A percentile compares a stretch with the other conserved stretches of the same genome.
phyloP scores from a whole-genome alignment of 2,797 vertebrate species.

The Rhadinocentrus ornatus region DNA sequence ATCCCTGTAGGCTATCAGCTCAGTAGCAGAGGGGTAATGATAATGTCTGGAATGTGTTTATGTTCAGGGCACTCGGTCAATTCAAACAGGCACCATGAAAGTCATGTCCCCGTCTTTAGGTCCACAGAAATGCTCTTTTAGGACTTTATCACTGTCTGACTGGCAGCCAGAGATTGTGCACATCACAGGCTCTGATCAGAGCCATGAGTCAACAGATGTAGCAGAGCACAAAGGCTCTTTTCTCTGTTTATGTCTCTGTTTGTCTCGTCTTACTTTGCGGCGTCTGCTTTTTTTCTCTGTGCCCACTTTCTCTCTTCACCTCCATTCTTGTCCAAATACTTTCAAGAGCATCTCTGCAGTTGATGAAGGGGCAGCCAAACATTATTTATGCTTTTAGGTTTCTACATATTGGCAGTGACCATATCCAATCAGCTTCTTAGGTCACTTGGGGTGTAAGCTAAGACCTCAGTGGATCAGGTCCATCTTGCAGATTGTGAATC shows the following conservation, averaged over 20 bases:
- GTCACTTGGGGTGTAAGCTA: not conserved
- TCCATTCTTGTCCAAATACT: not conserved
- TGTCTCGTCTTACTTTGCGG: not conserved
- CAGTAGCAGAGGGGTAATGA: constrained; percentile 32
- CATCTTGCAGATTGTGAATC: not conserved
- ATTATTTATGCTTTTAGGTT: constrained; percentile 15
- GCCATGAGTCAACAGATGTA: constrained; percentile 28
- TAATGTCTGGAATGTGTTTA: constrained; percentile 47
- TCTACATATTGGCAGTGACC: not conserved
- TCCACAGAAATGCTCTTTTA: constrained; percentile 16
- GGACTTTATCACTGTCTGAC: constrained; percentile 38
- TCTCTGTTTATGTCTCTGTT: constrained; percentile 50
- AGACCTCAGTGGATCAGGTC: not conserved
- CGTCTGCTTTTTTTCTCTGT: constrained; percentile 5
- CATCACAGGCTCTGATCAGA: constrained; percentile 30
- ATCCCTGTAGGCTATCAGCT: constrained; percentile 27
- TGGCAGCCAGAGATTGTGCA: constrained; percentile 35
- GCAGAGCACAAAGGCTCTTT: constrained; percentile 46
- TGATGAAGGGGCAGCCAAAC: constrained; percentile 18
- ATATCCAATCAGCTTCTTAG: not conserved
- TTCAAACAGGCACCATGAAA: constrained; percentile 33
- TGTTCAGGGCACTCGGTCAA: constrained; percentile 32
- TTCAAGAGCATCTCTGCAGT: constrained; percentile 8
- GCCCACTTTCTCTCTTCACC: constrained; percentile 16
- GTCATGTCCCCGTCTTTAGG: constrained; percentile 12